These are phyloP conservation scores for Rhizomys pruinosus DNA, from an alignment of 2,113 vertebrate species.

Conservation along the genomic window DNA sequence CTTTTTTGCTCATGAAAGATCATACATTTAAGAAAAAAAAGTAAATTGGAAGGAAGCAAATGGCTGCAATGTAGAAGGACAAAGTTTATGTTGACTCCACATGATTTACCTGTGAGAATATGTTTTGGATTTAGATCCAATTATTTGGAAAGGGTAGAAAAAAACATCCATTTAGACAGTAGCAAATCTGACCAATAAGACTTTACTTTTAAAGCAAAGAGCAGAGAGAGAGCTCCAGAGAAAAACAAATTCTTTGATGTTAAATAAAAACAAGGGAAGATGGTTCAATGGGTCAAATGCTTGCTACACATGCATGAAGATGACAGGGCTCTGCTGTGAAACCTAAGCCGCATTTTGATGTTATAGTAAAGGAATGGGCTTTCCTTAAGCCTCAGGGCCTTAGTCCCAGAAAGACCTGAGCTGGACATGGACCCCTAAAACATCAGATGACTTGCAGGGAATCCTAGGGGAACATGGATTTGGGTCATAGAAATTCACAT, in stretches of 20 bases:
- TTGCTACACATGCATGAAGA: not conserved
- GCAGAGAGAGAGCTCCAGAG: not conserved
- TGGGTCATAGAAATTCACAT: not conserved
- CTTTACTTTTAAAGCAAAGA: constrained; percentile 11
- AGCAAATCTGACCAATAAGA: not conserved
- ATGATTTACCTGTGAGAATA: not conserved
- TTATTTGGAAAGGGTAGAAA: not conserved
- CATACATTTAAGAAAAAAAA: not conserved
- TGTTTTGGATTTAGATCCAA: constrained; percentile 1
- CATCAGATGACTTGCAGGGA: not conserved
- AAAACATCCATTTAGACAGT: not conserved
- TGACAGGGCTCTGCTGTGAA: not conserved
- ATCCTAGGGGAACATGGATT: not conserved
- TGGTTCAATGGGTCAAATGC: not conserved
- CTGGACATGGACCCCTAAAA: not conserved
- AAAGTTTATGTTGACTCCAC: not conserved
- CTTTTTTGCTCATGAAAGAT: not conserved
- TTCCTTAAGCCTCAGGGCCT: not conserved
- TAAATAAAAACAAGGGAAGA: not conserved
- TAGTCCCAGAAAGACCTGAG: not conserved
- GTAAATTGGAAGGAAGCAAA: not conserved
- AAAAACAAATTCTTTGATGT: not conserved
- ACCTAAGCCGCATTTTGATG: not conserved
- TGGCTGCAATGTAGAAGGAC: not conserved
- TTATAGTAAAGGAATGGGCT: not conserved